A percentile compares a stretch with the other conserved stretches of the same genome.
These are phyloP conservation scores for Seriola aureovittata DNA, from an alignment of 2,113 vertebrate genomes.

Conservation along the genomic window DNA sequence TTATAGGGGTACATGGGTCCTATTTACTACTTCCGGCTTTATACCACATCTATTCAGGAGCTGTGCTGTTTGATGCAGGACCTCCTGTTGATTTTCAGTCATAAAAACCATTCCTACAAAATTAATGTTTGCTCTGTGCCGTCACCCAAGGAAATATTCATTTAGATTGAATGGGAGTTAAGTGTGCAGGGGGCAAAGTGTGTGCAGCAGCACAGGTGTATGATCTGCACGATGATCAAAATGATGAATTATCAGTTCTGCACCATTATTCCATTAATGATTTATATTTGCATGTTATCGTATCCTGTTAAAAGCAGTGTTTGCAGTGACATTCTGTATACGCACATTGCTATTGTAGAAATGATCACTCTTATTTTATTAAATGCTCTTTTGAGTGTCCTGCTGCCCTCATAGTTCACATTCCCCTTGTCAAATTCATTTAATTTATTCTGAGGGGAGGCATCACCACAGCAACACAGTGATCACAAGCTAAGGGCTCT, in stretches of 20 bases:
- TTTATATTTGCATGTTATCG: background rate
- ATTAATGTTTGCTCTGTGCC: background rate
- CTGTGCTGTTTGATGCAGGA: constrained; percentile 14
- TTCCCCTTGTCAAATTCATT: background rate
- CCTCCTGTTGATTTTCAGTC: constrained; percentile 21
- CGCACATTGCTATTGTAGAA: background rate
- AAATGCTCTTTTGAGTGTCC: constrained; percentile 6
- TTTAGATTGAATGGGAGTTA: background rate
- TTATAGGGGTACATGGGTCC: background rate
- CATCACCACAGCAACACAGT: constrained; percentile 62
- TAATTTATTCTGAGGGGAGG: constrained; percentile 13
- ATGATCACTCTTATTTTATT: background rate
- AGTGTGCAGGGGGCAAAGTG: background rate
- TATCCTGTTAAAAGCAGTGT: background rate
- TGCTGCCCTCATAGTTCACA: constrained; percentile 17
- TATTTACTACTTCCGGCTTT: constrained; percentile 8
- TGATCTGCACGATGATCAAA: background rate
- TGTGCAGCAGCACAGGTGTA: background rate
- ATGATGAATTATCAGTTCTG: background rate
- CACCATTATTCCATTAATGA: background rate
- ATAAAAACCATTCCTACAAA: background rate
- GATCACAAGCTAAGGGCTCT: constrained; percentile 44
- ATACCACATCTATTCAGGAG: background rate
- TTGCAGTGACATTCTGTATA: background rate
- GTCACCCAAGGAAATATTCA: constrained; percentile 15